Evolutionary conservation across 92 coral and sea anemone species (phyloP).

Genomic region (Siderastrea radians): DNA sequence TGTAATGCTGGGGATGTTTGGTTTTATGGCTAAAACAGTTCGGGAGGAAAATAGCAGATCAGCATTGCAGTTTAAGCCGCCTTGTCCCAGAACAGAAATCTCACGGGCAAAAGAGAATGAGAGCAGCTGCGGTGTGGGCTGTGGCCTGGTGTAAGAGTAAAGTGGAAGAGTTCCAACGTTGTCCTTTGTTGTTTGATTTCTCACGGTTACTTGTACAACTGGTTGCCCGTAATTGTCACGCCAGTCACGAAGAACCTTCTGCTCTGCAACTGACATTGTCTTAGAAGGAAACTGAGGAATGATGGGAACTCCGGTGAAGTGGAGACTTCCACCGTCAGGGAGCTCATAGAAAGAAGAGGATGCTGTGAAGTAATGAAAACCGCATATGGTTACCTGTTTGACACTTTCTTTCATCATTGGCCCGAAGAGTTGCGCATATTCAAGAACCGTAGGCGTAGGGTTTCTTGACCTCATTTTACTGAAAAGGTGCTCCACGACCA

Average conservation of each 20-base stretch:
- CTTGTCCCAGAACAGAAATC: slow-evolving; percentile 13
- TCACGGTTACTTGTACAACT: slow-evolving; percentile 49
- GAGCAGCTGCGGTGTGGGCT: slow-evolving; percentile 20
- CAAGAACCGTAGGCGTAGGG: slow-evolving; percentile 60
- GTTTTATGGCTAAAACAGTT: slow-evolving; percentile 17
- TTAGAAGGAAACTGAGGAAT: slow-evolving; percentile 46
- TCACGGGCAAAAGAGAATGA: slow-evolving; percentile 21
- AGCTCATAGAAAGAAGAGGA: slow-evolving; percentile 45
- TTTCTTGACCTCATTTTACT: slow-evolving; percentile 61
- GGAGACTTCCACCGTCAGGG: slow-evolving; percentile 39
- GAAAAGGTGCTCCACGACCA: slow-evolving; percentile 62
- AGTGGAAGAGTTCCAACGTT: slow-evolving; percentile 68
- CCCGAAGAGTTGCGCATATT: slow-evolving; percentile 57
- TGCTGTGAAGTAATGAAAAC: slow-evolving; percentile 59
- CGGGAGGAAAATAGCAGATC: slow-evolving; percentile 8
- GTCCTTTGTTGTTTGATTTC: slow-evolving; percentile 60
- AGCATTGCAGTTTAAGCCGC: slow-evolving; percentile 21
- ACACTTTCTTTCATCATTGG: slow-evolving; percentile 57
- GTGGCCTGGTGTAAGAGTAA: slow-evolving; percentile 45
- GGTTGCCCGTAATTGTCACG: slow-evolving; percentile 53
- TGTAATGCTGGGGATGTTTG: neutral
- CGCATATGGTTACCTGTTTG: slow-evolving; percentile 51
- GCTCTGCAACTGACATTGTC: slow-evolving; percentile 32
- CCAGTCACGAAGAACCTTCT: slow-evolving; percentile 58
- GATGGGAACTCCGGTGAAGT: slow-evolving; percentile 43